These are phyloP conservation scores for Enteromius thamalakanensis DNA, from an alignment of 2,797 vertebrate genomes.

Conservation along the genomic window DNA sequence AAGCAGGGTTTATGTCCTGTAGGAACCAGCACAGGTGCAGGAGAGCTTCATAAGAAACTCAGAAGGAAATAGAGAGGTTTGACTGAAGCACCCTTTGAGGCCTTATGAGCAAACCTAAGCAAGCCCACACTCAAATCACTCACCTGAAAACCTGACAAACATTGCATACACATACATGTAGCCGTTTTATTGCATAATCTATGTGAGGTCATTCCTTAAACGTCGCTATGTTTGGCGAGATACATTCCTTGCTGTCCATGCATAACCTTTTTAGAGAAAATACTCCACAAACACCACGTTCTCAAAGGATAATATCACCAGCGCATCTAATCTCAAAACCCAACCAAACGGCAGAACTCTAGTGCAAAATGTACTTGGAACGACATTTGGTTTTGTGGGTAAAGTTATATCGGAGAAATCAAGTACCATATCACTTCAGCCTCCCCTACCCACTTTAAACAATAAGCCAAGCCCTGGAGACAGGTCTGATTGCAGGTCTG, in stretches of 20 bases:
- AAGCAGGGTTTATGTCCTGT: conserved; percentile 30
- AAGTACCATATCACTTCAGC: conserved; percentile 32
- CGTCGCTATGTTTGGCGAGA: background rate
- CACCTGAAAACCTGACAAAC: background rate
- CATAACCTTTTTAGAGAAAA: background rate
- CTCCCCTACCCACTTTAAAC: conserved; percentile 19
- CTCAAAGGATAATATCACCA: background rate
- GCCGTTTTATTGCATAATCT: conserved; percentile 32
- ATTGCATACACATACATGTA: conserved; percentile 10
- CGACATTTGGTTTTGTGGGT: conserved; percentile 32
- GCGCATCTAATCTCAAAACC: conserved; percentile 5
- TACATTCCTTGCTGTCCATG: conserved; percentile 20
- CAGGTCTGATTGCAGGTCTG: conserved; percentile 25
- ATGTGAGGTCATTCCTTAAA: conserved; percentile 4
- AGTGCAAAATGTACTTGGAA: conserved; percentile 17
- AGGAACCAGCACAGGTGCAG: conserved; percentile 33
- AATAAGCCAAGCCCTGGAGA: conserved; percentile 29
- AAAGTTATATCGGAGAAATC: conserved; percentile 31
- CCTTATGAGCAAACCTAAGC: conserved; percentile 72
- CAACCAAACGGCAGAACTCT: background rate
- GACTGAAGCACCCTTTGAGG: conserved; percentile 72
- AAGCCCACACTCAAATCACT: conserved; percentile 46
- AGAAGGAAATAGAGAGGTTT: conserved; percentile 3
- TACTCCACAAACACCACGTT: background rate
- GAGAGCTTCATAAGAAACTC: conserved; percentile 4